A percentile compares a stretch with the other conserved stretches of the same genome.
phyloP scores from a whole-genome alignment of 2,113 vertebrate genomes.

The Myrmophylax atrothorax region DNA sequence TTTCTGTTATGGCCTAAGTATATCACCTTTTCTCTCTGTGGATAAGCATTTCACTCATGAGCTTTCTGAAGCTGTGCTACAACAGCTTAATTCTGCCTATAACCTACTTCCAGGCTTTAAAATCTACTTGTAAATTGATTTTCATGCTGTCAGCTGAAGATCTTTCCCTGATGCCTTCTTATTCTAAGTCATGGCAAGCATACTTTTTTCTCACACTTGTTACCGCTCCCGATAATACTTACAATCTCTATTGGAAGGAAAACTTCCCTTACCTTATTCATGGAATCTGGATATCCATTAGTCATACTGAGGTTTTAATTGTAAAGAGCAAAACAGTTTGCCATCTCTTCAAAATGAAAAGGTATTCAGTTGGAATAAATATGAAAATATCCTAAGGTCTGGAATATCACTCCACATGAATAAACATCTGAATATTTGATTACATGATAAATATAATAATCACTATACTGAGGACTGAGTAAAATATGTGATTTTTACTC shows the following conservation, averaged over 20 bases:
- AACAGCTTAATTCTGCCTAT: not conserved
- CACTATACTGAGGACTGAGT: not conserved
- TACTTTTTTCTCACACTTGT: not conserved
- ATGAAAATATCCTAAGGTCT: not conserved
- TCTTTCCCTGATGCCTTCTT: not conserved
- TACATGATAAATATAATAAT: not conserved
- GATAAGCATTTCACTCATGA: not conserved
- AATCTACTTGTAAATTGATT: conserved; percentile 37
- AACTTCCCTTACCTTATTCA: not conserved
- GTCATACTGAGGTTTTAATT: not conserved
- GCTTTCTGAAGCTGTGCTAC: not conserved
- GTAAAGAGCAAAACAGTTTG: not conserved
- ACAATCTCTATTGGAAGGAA: not conserved
- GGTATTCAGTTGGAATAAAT: not conserved
- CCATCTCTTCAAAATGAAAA: not conserved
- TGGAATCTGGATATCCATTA: not conserved
- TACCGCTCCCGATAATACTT: not conserved
- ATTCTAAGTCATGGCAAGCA: not conserved
- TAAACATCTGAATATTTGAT: not conserved
- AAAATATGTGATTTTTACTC: not conserved
- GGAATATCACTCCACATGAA: not conserved
- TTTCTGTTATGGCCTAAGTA: not conserved
- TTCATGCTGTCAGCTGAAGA: not conserved
- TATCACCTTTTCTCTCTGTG: not conserved
- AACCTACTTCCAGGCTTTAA: not conserved